These are phyloP conservation scores for Diachasma alloeum DNA, from an alignment of 1,140 invertebrate species.

Conservation along the genomic window DNA sequence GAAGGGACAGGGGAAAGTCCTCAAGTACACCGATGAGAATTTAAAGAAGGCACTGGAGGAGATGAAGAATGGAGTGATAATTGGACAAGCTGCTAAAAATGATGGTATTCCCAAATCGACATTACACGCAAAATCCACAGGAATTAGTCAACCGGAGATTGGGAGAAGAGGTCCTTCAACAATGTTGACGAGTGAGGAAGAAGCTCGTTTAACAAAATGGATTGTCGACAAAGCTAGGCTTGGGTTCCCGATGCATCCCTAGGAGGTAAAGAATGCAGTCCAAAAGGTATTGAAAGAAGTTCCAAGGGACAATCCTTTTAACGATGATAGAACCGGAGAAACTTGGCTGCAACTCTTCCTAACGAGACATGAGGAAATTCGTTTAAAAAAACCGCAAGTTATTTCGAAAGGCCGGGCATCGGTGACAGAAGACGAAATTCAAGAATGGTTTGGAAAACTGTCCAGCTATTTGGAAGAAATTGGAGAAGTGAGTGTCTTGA, in stretches of 20 bases:
- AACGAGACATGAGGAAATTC: slow-evolving; percentile 49
- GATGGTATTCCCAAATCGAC: too few relatives aligned
- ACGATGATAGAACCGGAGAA: slow-evolving; percentile 23
- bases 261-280: slow-evolving; percentile 50
- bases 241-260: slow-evolving; percentile 51
- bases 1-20: too few relatives aligned
- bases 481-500: slow-evolving; percentile 38
- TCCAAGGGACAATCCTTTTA: slow-evolving; percentile 24
- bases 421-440: slow-evolving; percentile 43
- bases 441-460: slow-evolving; percentile 42
- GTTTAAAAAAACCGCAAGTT: slow-evolving; percentile 44
- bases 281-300: slow-evolving; percentile 46
- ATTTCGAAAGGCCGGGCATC: slow-evolving; percentile 46
- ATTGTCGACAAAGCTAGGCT: slow-evolving; percentile 46
- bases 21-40: too few relatives aligned
- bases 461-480: slow-evolving; percentile 31
- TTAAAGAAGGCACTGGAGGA: too few relatives aligned
- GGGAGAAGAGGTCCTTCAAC: not conserved
- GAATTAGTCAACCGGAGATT: not conserved
- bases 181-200: slow-evolving; percentile 42
- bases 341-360: slow-evolving; percentile 56
- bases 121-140: not conserved
- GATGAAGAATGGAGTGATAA: too few relatives aligned
- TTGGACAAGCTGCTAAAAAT: too few relatives aligned
- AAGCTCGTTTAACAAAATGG: slow-evolving; percentile 48